Conservation (phyloP, 2,888 invertebrate species). For the Tetranychus piercei region DNA sequence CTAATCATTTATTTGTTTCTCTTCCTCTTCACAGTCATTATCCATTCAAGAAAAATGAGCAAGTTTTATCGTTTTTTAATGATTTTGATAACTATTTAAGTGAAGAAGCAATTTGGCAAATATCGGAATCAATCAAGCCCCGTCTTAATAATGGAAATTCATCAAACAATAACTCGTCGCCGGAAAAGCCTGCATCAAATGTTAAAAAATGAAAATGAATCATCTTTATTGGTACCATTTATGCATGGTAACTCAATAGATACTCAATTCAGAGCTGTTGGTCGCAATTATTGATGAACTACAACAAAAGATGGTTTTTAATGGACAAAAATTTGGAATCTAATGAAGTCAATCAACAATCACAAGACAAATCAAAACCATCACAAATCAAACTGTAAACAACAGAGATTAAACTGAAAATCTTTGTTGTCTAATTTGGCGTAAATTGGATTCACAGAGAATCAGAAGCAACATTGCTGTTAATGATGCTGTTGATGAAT, state of each 20-base stretch:
- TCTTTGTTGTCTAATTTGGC: background rate
- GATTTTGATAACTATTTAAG: constrained; percentile 85
- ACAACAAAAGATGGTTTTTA: background rate
- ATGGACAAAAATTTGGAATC: too few species aligned
- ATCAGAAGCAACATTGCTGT: too few species aligned
- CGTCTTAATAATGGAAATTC: background rate
- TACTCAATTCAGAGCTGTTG: too few species aligned
- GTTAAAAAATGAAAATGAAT: background rate
- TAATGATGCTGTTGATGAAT: too few species aligned
- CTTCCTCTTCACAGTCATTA: constrained; percentile 49
- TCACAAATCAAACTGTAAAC: background rate
- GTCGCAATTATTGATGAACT: background rate
- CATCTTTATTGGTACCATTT: background rate
- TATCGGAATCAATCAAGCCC: constrained; percentile 41
- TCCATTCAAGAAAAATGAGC: constrained; percentile 76
- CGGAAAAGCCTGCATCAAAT: background rate
- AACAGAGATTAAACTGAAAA: background rate
- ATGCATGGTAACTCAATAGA: background rate
- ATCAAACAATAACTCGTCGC: background rate
- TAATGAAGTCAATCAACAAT: background rate
- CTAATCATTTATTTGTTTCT: background rate
- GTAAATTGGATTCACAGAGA: too few species aligned
- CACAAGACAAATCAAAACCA: background rate
- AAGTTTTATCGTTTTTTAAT: constrained; percentile 82
- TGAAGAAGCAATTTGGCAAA: constrained; percentile 96